phyloP scores from a whole-genome alignment of 2,113 vertebrate genomes.

The Coryphaenoides rupestris region DNA sequence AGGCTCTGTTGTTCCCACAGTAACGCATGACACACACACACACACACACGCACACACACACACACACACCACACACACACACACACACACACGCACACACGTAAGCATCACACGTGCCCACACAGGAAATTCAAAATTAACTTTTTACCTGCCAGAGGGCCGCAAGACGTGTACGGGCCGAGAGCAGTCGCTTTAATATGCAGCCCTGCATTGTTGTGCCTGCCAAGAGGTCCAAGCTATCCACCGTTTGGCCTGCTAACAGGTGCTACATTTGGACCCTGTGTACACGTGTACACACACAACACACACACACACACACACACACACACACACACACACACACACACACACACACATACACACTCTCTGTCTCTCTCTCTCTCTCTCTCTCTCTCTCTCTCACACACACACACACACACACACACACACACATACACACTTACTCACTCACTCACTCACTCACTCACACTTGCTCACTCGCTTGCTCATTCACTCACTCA shows the following conservation, averaged over 20 bases:
- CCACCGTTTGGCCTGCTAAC: too few relatives aligned
- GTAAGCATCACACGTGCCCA: conserved; percentile 4
- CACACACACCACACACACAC: too few relatives aligned
- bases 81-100: conserved; percentile 13
- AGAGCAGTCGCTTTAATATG: not conserved
- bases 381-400: not conserved
- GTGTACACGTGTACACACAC: too few relatives aligned
- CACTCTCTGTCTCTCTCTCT: not conserved
- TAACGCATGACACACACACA: conserved; percentile 12
- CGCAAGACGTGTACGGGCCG: not conserved
- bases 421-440: not conserved
- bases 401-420: not conserved
- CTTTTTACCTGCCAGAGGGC: not conserved
- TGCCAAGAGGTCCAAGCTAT: too few relatives aligned
- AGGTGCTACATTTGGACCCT: too few relatives aligned
- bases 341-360: conserved; percentile 10
- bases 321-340: conserved; percentile 5
- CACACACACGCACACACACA: conserved; percentile 15
- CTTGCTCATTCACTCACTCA: not conserved
- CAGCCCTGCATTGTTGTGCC: not conserved
- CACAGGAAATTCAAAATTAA: not conserved
- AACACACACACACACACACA: conserved; percentile 9
- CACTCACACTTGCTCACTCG: not conserved
- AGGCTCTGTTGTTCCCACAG: not conserved
- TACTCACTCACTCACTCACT: not conserved